These are phyloP conservation scores for Sesamia inferens DNA, from an alignment of 2,888 invertebrate genomes.

Conservation along the genomic window DNA sequence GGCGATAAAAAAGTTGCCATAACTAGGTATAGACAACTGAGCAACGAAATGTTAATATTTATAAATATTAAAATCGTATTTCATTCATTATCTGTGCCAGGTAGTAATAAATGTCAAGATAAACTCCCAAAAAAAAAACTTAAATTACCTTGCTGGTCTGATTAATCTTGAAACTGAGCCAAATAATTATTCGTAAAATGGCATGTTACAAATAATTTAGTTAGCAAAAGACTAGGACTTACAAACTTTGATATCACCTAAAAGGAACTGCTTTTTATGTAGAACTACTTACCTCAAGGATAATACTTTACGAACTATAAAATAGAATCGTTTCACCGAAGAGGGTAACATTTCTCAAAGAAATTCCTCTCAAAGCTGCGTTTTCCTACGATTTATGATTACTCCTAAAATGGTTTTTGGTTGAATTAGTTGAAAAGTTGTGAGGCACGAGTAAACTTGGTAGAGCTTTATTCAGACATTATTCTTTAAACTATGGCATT, in stretches of 20 bases:
- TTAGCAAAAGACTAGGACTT: conserved; percentile 19
- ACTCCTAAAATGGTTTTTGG: conserved; percentile 80
- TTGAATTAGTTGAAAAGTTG: conserved; percentile 82
- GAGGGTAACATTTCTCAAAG: conserved; percentile 53
- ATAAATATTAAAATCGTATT: conserved; percentile 41
- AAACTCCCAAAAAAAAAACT: conserved; percentile 68
- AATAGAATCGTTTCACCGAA: conserved; percentile 55
- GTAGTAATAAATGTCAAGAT: conserved; percentile 82
- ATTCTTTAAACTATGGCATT: conserved; percentile 53
- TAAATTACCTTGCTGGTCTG: too few species aligned
- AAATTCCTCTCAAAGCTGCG: conserved; percentile 55
- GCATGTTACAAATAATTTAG: neutral
- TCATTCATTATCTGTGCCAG: conserved; percentile 57
- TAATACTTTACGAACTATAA: conserved; percentile 66
- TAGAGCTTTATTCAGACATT: conserved; percentile 57
- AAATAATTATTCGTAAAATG: conserved; percentile 44
- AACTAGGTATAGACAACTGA: too few species aligned
- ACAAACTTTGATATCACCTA: conserved; percentile 35
- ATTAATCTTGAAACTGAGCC: conserved; percentile 3
- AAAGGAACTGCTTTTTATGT: conserved; percentile 32
- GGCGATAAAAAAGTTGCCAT: too few species aligned
- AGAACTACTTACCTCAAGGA: conserved; percentile 45
- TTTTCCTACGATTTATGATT: conserved; percentile 80
- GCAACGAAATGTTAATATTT: conserved; percentile 29
- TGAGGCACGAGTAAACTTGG: conserved; percentile 79